Base-by-base conservation (phyloP, 2,888 invertebrate species). In the Gari tellinella region DNA sequence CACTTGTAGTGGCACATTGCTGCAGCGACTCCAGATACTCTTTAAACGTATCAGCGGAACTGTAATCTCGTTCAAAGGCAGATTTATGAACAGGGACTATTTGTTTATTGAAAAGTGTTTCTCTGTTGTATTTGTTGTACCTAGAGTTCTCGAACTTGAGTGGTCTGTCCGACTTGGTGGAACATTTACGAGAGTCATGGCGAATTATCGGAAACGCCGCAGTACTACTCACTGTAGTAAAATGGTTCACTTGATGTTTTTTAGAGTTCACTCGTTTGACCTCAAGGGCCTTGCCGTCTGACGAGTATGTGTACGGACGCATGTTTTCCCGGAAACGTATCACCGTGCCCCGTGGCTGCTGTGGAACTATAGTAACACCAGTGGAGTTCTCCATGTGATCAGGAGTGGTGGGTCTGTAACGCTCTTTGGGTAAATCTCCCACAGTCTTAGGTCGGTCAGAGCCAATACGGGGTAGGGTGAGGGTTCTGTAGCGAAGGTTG, bases 41-140 rank as follows among this genome's bases (percentile, higher is more conserved):
- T 26, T 77, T 83, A 40, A 81, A 83, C 1, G 80, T 80, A 19
- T 81, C 81, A 2, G 72, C 83, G 0, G 83, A 83, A 63, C 75
- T 75, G 46, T 79, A 81, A 26, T 80, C 82, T n/a, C 72, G 55
- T 52, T 73, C 61, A 53, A 76, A 65, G 12, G 57, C 65, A 19
- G 26, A 23, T 21, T 63, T 61, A 26, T 57, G 65, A 2, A 61
- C 45, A 4, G 66, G 62, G 14, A 60, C 52, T 4, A 68, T 31
- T 7, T 64, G 67, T 62, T 72, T 76, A 21, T 25, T 58, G 25
- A 65, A 76, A 17, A 76, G 58, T 10, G 76, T 76, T 1, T 49
- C 62, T 41, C 46, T 75, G 48, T 19, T 48, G 14, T 26, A 48
- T 23, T 43, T 68, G 8, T 46, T 49, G 31, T 75, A 69, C 46